phyloP scores from a whole-genome alignment of 2,113 vertebrate species.

The Chloebia gouldiae region DNA sequence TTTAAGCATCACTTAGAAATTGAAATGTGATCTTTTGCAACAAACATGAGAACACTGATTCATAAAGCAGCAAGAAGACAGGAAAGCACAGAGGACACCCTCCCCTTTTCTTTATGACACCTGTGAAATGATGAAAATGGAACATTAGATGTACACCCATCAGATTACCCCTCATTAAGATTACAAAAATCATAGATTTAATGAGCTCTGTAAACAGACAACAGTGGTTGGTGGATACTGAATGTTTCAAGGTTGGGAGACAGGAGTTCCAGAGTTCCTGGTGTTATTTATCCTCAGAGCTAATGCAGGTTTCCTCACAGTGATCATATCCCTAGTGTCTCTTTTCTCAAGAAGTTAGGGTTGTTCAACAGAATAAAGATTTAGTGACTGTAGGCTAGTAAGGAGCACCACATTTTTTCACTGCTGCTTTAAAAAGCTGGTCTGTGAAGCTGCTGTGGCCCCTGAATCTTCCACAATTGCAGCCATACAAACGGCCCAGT shows the following conservation, averaged over 20 bases:
- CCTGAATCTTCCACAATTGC: not conserved
- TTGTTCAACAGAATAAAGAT: not conserved
- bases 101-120: not conserved
- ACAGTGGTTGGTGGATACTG: not conserved
- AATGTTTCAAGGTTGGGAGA: not conserved
- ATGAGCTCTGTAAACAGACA: not conserved
- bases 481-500: not conserved
- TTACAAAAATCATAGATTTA: not conserved
- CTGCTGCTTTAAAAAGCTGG: not conserved
- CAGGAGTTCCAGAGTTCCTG: not conserved
- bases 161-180: not conserved
- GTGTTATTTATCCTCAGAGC: not conserved
- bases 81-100: not conserved
- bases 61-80: constrained; percentile 2
- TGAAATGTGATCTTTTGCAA: not conserved
- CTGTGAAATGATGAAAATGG: constrained; percentile 29
- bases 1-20: not conserved
- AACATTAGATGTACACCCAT: not conserved
- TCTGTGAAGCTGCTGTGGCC: not conserved
- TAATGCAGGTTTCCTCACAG: not conserved
- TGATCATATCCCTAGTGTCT: not conserved
- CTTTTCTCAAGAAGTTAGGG: not conserved
- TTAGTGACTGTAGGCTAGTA: not conserved
- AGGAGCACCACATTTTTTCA: not conserved
- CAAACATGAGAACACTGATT: not conserved